Evolutionary conservation across 2,113 vertebrate genomes (phyloP), one percentile per base, ranked within the genome.

Genomic region (Cololabis saira): DNA sequence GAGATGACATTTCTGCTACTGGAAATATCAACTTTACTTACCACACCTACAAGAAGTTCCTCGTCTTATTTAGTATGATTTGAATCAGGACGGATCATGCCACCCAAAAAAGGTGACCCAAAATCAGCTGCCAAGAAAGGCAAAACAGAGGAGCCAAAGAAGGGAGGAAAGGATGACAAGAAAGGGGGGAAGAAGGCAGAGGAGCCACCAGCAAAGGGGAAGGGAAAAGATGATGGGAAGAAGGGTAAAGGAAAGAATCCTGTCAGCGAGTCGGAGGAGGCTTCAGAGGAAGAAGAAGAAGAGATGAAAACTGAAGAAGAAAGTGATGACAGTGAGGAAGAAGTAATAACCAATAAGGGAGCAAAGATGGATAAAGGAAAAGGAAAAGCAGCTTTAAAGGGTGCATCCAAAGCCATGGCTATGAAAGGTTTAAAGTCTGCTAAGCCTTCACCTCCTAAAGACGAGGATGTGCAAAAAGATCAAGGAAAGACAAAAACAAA

Each of bases 221-320:
- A 94, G 75, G 90, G 87, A n/a, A 93, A 93, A 71, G 92, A 92
- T 45, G 89, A 91, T 48, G 88, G 80, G 24, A 94, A 93, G 69
- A 93, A 91, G 63, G 95, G 92, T 71, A 96, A 96, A 40, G 87
- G 88, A 43, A 95, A 95, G 74, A 95, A 94, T 78, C 93, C 92
- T 60, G 90, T 74, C 1, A 94, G 81, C 9, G 95, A 96, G 62
- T 93, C 92, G 0, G 95, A 95, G 58, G 94, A 95, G 12, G 94
- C 92, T 61, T 93, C 92, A 0, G 95, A 96, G 52, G 94, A 96
- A 27, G 92, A 87, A 19, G 94, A 93, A 0, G 95, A 95, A 1
- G 90, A 89, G 48, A 49, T 73, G 44, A 78, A 85, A 56, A 93
- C 84, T 60, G 86, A 85, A 1, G 91, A 93, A 9, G 92, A 82